Evolutionary conservation across 37 sponge, comb jelly and placozoan genomes (phyloP).

Genomic region (Aphrocallistes beatrix): DNA sequence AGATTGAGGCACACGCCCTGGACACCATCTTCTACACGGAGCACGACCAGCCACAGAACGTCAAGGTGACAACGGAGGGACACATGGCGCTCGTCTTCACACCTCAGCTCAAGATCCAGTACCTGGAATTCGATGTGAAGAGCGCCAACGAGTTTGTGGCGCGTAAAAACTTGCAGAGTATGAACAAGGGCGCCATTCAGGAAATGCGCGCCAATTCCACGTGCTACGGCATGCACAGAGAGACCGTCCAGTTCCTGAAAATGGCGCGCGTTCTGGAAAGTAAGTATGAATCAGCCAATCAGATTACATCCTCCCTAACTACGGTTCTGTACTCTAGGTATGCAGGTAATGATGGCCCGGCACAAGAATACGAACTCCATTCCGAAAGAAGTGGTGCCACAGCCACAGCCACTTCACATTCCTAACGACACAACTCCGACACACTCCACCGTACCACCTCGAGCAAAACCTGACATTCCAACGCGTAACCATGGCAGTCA

Average conservation of each 20-base stretch:
- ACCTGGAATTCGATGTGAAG: not conserved
- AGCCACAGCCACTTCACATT: too few relatives aligned
- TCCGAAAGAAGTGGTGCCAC: not conserved
- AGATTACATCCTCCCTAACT: not conserved
- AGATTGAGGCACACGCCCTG: not conserved
- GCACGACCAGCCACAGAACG: not conserved
- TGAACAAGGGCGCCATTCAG: not conserved
- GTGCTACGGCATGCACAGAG: not conserved
- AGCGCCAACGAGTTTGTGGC: constrained; percentile 19
- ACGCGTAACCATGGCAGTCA: not conserved
- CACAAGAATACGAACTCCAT: not conserved
- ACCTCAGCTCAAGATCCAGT: constrained; percentile 11
- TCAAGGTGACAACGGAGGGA: constrained; percentile 7
- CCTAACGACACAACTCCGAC: not conserved
- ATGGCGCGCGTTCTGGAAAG: not conserved
- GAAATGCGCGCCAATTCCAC: constrained; percentile 21
- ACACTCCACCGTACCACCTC: not conserved
- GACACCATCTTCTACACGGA: not conserved
- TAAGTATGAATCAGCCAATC: not conserved
- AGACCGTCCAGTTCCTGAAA: not conserved
- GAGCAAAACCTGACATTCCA: not conserved
- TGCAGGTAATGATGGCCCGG: constrained; percentile 8
- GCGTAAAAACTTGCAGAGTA: constrained; percentile 6
- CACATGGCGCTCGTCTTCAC: not conserved
- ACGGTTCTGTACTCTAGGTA: not conserved